Conservation (phyloP, 2,113 vertebrate species). For the Lepisosteus osseus region DNA sequence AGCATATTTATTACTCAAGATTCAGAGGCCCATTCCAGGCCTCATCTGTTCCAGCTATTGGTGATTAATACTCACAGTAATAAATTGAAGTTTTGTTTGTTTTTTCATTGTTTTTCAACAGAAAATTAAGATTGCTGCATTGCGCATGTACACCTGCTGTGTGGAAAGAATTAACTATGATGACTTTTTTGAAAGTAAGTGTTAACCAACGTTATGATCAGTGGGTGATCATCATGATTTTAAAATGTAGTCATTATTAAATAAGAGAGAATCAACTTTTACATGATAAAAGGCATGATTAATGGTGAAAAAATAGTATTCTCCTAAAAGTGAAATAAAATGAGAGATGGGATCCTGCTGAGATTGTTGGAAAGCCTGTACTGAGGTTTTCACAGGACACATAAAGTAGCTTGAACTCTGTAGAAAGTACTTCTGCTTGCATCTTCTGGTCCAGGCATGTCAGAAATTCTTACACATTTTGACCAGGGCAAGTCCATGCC, state of each 20-base stretch:
- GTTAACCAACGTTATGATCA: not conserved
- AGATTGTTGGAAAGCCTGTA: too few species aligned
- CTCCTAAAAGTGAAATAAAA: too few species aligned
- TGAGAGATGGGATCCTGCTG: too few species aligned
- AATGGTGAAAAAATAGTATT: too few species aligned
- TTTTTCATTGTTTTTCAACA: constrained; percentile 53
- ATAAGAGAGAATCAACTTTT: not conserved
- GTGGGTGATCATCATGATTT: not conserved
- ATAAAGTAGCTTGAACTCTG: too few species aligned
- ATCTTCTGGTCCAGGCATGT: too few species aligned
- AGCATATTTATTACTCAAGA: not conserved
- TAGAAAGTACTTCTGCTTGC: too few species aligned
- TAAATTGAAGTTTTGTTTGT: constrained; percentile 10
- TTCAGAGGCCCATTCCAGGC: not conserved
- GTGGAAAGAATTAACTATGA: constrained; percentile 94
- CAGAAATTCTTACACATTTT: too few species aligned
- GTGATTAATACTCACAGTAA: not conserved
- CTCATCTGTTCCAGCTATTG: too few species aligned
- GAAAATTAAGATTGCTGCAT: constrained; percentile 95
- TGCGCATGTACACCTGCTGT: constrained; percentile 97
- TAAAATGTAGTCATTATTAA: not conserved
- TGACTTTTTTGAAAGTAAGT: constrained; percentile 93
- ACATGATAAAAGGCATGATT: too few species aligned
- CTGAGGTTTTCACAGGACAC: too few species aligned
- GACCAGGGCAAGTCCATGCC: too few species aligned